A percentile compares a stretch with the other conserved stretches of the same genome.
Evolutionary conservation across 2,113 vertebrate genomes (phyloP).

Genomic region (Muntiacus reevesi): DNA sequence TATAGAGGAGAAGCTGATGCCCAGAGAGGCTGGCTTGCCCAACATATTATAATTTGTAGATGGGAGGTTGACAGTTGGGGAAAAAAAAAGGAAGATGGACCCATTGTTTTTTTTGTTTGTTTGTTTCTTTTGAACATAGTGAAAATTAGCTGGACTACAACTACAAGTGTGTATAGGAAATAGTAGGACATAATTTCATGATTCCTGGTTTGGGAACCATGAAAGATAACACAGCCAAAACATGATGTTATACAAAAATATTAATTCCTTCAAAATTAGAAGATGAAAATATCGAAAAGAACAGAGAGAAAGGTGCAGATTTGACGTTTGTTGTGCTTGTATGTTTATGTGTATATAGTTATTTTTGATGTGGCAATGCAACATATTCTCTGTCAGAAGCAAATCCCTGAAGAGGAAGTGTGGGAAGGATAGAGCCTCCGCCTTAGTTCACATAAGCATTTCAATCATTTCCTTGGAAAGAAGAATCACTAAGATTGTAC

Average conservation of each 20-base stretch:
- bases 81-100: background rate
- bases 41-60: background rate
- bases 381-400: background rate
- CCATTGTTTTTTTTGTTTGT: background rate
- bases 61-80: background rate
- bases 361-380: background rate
- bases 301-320: background rate
- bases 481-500: background rate
- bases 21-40: background rate
- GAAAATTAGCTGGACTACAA: background rate
- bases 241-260: background rate
- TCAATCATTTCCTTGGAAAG: background rate
- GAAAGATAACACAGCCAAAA: background rate
- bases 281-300: background rate
- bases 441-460: background rate
- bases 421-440: background rate
- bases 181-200: background rate
- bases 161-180: background rate
- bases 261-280: background rate
- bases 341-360: background rate
- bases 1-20: background rate
- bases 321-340: background rate
- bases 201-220: background rate
- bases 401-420: background rate
- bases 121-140: background rate